Base-by-base conservation (phyloP, 1,140 invertebrate species). In the Cyclina sinensis region DNA sequence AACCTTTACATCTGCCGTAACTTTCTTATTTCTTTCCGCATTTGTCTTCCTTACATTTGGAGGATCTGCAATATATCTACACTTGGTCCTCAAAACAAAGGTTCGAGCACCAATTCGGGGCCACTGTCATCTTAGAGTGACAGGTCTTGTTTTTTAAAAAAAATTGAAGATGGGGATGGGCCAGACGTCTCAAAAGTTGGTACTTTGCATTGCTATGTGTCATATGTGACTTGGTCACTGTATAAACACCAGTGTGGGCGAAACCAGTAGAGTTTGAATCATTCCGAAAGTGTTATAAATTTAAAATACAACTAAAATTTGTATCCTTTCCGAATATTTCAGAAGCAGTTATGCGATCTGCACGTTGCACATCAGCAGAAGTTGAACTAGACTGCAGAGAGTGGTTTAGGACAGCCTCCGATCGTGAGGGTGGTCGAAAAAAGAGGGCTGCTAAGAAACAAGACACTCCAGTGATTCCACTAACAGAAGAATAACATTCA, bases 391-490 rank as follows among this genome's bases (percentile, higher is more conserved):
- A n/a, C 27, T 21, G 57, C 57, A 62, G 57, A 27, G 57, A 62
- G 18, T 62, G n/a, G 57, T 62, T 62, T 21, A 62, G 57, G 57
- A 62, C 57, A n/a, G 57, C 57, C 57, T 62, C 57, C 27, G 57
- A 62, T 62, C 46, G 46, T 62, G 57, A 62, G 57, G 57, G 57
- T 62, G 57, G 57, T 62, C 57, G 48, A n/a, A n/a, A 62, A 62
- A 7, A 62, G 27, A 27, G 27, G 57, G 57, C 46, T 48, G 46
- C 46, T 48, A 48, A 48, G 46, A 48, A 48, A 48, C 46, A 48
- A 48, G 46, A 48, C 46, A 48, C 46, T 48, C 9, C 46, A 48
- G 46, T 48, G 46, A 48, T 48, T 48, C 46, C 46, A 48, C 46
- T 48, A 48, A 48, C 46, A 7, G 46, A 48, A 48, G 46, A 48